These are phyloP conservation scores for Nematostella vectensis DNA, from an alignment of 92 coral and sea anemone genomes.

Conservation along the genomic window DNA sequence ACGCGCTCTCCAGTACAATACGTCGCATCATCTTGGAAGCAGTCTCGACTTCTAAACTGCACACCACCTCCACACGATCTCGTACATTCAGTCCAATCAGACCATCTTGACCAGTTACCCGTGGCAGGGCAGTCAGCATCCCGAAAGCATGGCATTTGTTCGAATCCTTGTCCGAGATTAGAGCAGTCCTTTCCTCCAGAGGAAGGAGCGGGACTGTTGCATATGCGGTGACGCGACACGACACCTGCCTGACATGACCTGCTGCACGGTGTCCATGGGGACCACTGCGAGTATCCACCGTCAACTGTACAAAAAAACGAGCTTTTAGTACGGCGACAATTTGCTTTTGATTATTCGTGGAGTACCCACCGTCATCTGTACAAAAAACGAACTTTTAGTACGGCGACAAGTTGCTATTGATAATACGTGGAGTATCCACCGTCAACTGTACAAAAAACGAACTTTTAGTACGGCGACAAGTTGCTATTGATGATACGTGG, in stretches of 20 bases:
- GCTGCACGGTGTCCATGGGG: conserved; percentile 84
- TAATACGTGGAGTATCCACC: no score
- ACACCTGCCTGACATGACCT: conserved; percentile 95
- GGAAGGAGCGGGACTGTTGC: conserved; percentile 79
- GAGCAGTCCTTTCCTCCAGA: conserved; percentile 91
- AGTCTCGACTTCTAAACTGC: conserved; percentile 77
- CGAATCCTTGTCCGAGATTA: conserved; percentile 84
- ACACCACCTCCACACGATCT: conserved; percentile 85
- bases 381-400: no score
- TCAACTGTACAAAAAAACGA: conserved; percentile 45
- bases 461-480: no score
- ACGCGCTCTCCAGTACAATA: conserved; percentile 76
- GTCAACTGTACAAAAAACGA: no score
- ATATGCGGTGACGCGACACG: conserved; percentile 84
- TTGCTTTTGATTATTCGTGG: no score
- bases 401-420: no score
- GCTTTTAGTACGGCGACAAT: no score
- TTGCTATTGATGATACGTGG: no score
- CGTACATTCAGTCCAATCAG: conserved; percentile 73
- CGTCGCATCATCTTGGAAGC: conserved; percentile 47
- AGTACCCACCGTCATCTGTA: not conserved
- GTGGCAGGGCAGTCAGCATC: conserved; percentile 61
- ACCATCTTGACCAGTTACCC: conserved; percentile 85
- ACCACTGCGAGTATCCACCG: conserved; percentile 76
- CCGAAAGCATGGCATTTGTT: conserved; percentile 68